Evolutionary conservation across 2,888 invertebrate species (phyloP).

Genomic region (Xiphydria camelus): DNA sequence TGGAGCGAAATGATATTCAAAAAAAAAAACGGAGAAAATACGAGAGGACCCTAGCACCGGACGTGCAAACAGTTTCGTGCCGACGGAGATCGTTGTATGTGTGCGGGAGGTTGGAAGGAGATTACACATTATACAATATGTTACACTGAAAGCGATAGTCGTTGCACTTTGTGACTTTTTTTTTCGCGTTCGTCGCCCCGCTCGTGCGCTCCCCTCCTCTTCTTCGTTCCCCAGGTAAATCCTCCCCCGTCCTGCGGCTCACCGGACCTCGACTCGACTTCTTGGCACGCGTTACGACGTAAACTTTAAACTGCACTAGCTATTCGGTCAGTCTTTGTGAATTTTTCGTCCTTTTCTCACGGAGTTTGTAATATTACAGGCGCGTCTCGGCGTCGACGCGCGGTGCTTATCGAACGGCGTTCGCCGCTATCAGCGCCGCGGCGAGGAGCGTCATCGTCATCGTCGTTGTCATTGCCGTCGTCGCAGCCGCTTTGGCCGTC

Average conservation of each 20-base stretch:
- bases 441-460: slow-evolving; percentile 34
- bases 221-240: slow-evolving; percentile 1
- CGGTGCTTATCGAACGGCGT: slow-evolving; percentile 45
- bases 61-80: neutral
- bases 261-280: neutral
- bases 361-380: neutral
- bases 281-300: slow-evolving; percentile 41
- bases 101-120: neutral
- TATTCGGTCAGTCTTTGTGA: slow-evolving; percentile 46
- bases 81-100: neutral
- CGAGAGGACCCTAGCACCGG: no score
- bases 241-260: neutral
- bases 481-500: slow-evolving; percentile 30
- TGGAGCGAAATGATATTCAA: no score
- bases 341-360: slow-evolving; percentile 11
- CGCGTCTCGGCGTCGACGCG: neutral
- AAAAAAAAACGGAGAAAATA: no score
- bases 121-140: slow-evolving; percentile 36
- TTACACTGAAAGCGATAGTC: slow-evolving; percentile 54
- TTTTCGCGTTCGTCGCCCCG: slow-evolving; percentile 16
- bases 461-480: slow-evolving; percentile 30
- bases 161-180: slow-evolving; percentile 42
- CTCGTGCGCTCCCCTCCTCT: slow-evolving; percentile 6
- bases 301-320: slow-evolving; percentile 39
- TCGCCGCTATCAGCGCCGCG: slow-evolving; percentile 33